These are phyloP conservation scores for Lathronympha strigana DNA, from an alignment of 2,888 invertebrate genomes.

Conservation along the genomic window DNA sequence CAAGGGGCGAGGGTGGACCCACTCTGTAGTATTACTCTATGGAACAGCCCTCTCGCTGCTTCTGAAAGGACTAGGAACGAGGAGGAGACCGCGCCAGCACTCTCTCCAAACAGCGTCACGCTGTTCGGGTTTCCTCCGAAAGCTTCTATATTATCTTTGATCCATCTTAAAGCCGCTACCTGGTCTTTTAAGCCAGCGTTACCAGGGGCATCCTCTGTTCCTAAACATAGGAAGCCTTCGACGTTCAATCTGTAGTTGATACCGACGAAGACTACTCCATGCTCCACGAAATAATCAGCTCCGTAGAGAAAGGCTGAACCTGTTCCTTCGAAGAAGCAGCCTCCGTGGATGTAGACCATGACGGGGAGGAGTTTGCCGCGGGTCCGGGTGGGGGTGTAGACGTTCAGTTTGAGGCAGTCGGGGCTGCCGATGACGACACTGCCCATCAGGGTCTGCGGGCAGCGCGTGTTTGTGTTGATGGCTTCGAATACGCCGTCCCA, in stretches of 20 bases:
- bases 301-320: conserved; percentile 85
- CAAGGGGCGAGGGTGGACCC: conserved; percentile 73
- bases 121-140: conserved; percentile 75
- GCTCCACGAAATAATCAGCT: conserved; percentile 84
- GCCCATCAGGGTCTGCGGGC: conserved; percentile 65
- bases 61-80: conserved; percentile 69
- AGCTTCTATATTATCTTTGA: conserved; percentile 66
- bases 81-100: conserved; percentile 75
- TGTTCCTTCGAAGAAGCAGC: conserved; percentile 85
- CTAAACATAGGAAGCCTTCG: conserved; percentile 86
- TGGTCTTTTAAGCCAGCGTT: conserved; percentile 86
- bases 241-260: conserved; percentile 85
- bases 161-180: conserved; percentile 73
- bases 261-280: conserved; percentile 84
- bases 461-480: conserved; percentile 69
- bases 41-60: conserved; percentile 69
- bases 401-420: conserved; percentile 72
- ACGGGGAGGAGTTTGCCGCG: conserved; percentile 73
- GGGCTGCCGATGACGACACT: conserved; percentile 62
- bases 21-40: conserved; percentile 73
- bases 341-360: conserved; percentile 87
- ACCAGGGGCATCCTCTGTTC: conserved; percentile 86
- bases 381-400: conserved; percentile 62
- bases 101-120: conserved; percentile 76
- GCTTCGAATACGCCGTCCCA: conserved; percentile 75